phyloP scores from a whole-genome alignment of 1,140 invertebrate species.

The Cotesia glomerata region DNA sequence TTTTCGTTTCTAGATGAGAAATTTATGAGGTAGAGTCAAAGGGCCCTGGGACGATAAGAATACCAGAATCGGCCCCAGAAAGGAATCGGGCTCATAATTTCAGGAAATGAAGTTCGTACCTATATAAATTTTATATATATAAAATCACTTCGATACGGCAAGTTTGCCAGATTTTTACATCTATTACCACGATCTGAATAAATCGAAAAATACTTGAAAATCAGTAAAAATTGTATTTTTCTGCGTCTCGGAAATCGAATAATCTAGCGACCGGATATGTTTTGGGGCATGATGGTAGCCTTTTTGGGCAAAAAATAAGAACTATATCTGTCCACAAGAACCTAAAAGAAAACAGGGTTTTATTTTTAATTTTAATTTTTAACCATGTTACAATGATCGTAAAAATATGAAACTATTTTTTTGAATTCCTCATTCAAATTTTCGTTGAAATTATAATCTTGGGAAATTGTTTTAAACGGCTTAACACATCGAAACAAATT shows the following conservation, averaged over 20 bases:
- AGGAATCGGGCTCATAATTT: background rate
- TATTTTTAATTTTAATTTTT: conserved; percentile 21
- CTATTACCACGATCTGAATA: too few species aligned
- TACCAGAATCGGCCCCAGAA: background rate
- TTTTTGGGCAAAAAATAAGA: background rate
- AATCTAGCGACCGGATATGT: background rate
- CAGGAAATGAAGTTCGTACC: background rate
- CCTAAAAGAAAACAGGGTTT: background rate
- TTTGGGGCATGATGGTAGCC: background rate
- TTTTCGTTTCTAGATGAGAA: too few species aligned
- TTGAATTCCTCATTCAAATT: background rate
- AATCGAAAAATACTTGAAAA: background rate
- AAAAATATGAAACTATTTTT: background rate
- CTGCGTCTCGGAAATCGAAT: background rate
- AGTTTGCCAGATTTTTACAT: background rate
- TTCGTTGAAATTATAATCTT: background rate
- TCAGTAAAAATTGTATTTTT: background rate
- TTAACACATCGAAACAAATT: background rate
- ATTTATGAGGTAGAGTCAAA: too few species aligned
- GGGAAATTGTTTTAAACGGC: background rate
- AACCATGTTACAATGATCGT: background rate
- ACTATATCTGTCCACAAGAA: background rate
- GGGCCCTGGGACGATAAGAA: background rate
- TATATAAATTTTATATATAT: too few species aligned
- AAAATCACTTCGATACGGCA: background rate